These are phyloP conservation scores for Ormyrus pomaceus DNA, from an alignment of 2,888 invertebrate species.

Conservation along the genomic window DNA sequence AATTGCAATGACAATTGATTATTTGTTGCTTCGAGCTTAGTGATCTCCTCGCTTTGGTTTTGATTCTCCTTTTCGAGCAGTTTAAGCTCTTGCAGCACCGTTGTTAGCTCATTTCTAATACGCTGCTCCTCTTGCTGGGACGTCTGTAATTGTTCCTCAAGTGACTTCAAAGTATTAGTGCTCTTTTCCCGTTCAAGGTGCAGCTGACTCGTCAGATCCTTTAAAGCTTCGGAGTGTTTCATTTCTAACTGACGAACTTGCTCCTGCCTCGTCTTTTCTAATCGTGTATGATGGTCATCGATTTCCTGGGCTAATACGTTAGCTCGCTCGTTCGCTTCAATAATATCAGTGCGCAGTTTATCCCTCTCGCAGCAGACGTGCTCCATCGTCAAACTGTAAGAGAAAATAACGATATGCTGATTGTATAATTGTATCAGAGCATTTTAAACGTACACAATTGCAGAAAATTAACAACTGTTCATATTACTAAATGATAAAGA, in stretches of 20 bases:
- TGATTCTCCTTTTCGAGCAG: slow-evolving; percentile 82
- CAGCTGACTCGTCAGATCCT: slow-evolving; percentile 83
- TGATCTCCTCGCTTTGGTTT: slow-evolving; percentile 79
- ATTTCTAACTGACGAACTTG: slow-evolving; percentile 86
- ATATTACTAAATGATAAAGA: too few relatives aligned
- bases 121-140: slow-evolving; percentile 84
- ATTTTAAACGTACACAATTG: background rate
- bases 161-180: slow-evolving; percentile 77
- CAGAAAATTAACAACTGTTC: background rate
- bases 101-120: slow-evolving; percentile 80
- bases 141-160: slow-evolving; percentile 81
- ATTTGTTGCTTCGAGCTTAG: slow-evolving; percentile 78
- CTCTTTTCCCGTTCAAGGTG: slow-evolving; percentile 86
- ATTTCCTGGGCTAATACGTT: slow-evolving; percentile 91
- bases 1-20: slow-evolving; percentile 78
- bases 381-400: slow-evolving; percentile 77
- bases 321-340: slow-evolving; percentile 89
- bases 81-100: slow-evolving; percentile 81
- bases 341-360: slow-evolving; percentile 86
- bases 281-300: slow-evolving; percentile 90
- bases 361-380: slow-evolving; percentile 86
- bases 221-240: slow-evolving; percentile 86
- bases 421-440: too few relatives aligned
- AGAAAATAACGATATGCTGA: too few relatives aligned
- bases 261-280: slow-evolving; percentile 86